phyloP scores from a whole-genome alignment of 1,140 invertebrate genomes.

The Zaprionus capensis region DNA sequence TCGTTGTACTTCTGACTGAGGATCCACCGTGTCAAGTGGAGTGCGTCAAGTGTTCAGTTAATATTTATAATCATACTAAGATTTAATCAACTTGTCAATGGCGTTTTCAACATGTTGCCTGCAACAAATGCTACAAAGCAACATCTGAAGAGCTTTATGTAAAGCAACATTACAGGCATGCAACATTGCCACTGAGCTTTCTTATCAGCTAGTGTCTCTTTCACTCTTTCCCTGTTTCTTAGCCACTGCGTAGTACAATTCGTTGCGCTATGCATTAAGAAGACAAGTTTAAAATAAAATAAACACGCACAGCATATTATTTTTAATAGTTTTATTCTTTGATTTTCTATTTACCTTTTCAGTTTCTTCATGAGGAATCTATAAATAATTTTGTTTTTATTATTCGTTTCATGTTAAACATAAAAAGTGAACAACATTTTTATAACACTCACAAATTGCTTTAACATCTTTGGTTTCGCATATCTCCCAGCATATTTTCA shows the following conservation, averaged over 20 bases:
- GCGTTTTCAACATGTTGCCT: not conserved
- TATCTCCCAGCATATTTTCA: not conserved
- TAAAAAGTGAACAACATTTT: not conserved
- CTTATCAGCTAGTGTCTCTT: slow-evolving; percentile 34
- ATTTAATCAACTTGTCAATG: slow-evolving; percentile 31
- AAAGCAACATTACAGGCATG: not conserved
- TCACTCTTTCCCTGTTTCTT: not conserved
- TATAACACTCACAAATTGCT: not conserved
- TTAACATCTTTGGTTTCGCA: not conserved
- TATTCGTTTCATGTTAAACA: not conserved
- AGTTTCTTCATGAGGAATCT: not conserved
- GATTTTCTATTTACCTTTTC: not conserved
- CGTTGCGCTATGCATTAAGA: too few relatives aligned
- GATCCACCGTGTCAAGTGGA: slow-evolving; percentile 24
- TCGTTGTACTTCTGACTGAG: slow-evolving; percentile 46
- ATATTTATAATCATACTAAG: slow-evolving; percentile 41
- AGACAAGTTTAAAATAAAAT: not conserved
- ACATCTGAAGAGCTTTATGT: slow-evolving; percentile 51
- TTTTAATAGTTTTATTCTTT: not conserved
- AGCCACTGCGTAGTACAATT: too few relatives aligned
- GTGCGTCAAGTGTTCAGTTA: slow-evolving; percentile 58
- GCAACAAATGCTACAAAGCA: slow-evolving; percentile 37
- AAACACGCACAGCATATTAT: not conserved
- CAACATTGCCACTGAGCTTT: slow-evolving; percentile 31
- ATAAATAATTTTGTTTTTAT: not conserved